Evolutionary conservation across 1,140 invertebrate genomes (phyloP).

Genomic region (Brachionus paranguensis): DNA sequence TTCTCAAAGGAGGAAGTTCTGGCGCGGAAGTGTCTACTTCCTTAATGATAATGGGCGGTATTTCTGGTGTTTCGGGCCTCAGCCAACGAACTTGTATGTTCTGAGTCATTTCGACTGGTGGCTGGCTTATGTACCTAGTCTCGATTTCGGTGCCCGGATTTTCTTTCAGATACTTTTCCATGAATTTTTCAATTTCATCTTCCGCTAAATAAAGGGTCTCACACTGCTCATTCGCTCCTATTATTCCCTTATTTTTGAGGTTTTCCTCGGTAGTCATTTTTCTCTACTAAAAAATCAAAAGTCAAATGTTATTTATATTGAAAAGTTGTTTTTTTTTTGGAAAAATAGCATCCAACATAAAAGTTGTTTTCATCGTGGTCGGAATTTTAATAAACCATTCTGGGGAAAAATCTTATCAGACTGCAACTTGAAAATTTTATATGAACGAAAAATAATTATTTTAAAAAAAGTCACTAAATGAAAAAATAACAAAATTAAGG

Average conservation of each 20-base stretch:
- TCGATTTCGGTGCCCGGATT: constrained; percentile 30
- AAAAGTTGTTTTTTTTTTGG: background rate
- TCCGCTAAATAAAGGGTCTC: constrained; percentile 27
- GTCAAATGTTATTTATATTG: background rate
- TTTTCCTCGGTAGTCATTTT: constrained; percentile 13
- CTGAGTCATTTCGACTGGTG: constrained; percentile 12
- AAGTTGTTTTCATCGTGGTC: background rate
- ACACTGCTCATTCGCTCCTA: background rate
- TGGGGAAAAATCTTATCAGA: background rate
- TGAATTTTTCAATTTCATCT: constrained; percentile 37
- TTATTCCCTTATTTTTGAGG: background rate
- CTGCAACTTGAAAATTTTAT: background rate
- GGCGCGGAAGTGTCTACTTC: constrained; percentile 1
- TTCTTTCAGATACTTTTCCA: constrained; percentile 22
- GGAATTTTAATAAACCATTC: constrained; percentile 6
- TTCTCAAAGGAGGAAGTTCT: background rate
- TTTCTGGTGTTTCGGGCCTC: constrained; percentile 24
- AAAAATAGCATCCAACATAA: background rate
- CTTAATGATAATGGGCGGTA: constrained; percentile 36
- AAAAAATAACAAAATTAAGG: background rate
- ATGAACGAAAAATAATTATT: background rate
- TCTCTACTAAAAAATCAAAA: background rate
- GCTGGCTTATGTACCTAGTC: constrained; percentile 19
- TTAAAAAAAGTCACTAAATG: constrained; percentile 23
- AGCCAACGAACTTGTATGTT: constrained; percentile 37